Conservation (phyloP, 64 coral and sea anemone genomes). For the Dendrophyllia cribrosa region DNA sequence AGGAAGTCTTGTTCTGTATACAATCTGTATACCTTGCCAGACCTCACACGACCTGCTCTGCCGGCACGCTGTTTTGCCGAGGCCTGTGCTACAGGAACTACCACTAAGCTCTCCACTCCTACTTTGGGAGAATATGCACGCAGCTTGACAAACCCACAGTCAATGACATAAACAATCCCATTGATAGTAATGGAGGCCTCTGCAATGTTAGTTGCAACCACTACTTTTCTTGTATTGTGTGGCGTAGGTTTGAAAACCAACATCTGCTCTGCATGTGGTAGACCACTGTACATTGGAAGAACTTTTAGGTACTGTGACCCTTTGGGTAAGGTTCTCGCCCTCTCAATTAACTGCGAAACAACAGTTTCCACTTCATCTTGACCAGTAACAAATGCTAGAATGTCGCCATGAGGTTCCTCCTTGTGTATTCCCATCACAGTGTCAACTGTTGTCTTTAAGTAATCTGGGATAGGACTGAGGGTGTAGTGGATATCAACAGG, state of each 20-base stretch:
- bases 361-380: constrained; percentile 69
- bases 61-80: constrained; percentile 96
- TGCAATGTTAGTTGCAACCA: constrained; percentile 97
- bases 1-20: constrained; percentile 81
- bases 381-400: constrained; percentile 94
- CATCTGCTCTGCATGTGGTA: constrained; percentile 98
- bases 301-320: constrained; percentile 89
- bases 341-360: constrained; percentile 82
- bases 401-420: constrained; percentile 89
- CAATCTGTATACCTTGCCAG: constrained; percentile 95
- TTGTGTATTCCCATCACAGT: constrained; percentile 98
- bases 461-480: constrained; percentile 90
- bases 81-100: constrained; percentile 86
- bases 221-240: constrained; percentile 90
- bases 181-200: constrained; percentile 98
- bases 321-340: constrained; percentile 86
- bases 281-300: constrained; percentile 96
- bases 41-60: constrained; percentile 91
- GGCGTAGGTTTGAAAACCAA: constrained; percentile 90
- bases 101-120: constrained; percentile 91
- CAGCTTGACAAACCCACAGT: constrained; percentile 98
- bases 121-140: constrained; percentile 90
- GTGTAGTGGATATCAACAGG: constrained; percentile 89
- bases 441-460: constrained; percentile 89
- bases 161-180: constrained; percentile 94